These are phyloP conservation scores for Drosophila kohkoa DNA, from an alignment of 1,140 invertebrate species.

Conservation along the genomic window DNA sequence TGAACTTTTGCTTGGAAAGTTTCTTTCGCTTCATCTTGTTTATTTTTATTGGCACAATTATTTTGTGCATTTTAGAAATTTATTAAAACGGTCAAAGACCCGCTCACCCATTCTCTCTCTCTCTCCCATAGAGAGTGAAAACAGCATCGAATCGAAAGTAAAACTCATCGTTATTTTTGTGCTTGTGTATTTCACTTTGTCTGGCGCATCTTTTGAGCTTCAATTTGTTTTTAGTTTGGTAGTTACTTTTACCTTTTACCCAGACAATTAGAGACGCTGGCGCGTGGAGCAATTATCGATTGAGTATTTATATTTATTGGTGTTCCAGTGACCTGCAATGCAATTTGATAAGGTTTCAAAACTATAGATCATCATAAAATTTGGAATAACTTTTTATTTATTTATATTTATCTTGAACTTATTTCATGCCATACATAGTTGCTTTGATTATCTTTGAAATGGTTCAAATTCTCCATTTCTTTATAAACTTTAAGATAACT, in stretches of 20 bases:
- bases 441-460: too few relatives aligned
- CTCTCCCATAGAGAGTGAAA: slow-evolving; percentile 64
- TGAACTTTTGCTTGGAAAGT: slow-evolving; percentile 79
- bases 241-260: not conserved
- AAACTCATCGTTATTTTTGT: slow-evolving; percentile 32
- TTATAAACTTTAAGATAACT: too few relatives aligned
- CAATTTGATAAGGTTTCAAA: too few relatives aligned
- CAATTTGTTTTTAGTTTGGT: not conserved
- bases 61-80: slow-evolving; percentile 83
- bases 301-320: too few relatives aligned
- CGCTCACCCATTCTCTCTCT: not conserved
- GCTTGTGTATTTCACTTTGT: not conserved
- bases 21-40: slow-evolving; percentile 67
- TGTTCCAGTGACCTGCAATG: too few relatives aligned
- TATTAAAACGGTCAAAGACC: slow-evolving; percentile 74
- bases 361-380: too few relatives aligned
- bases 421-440: too few relatives aligned
- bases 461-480: too few relatives aligned
- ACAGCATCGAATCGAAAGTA: slow-evolving; percentile 59
- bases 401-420: too few relatives aligned
- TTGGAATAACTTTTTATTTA: too few relatives aligned
- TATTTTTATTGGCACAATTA: slow-evolving; percentile 84
- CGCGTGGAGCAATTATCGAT: not conserved
- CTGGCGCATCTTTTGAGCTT: not conserved
- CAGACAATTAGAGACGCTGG: not conserved